Evolutionary conservation across 1,140 invertebrate species (phyloP).

Genomic region (Nymphalis io): DNA sequence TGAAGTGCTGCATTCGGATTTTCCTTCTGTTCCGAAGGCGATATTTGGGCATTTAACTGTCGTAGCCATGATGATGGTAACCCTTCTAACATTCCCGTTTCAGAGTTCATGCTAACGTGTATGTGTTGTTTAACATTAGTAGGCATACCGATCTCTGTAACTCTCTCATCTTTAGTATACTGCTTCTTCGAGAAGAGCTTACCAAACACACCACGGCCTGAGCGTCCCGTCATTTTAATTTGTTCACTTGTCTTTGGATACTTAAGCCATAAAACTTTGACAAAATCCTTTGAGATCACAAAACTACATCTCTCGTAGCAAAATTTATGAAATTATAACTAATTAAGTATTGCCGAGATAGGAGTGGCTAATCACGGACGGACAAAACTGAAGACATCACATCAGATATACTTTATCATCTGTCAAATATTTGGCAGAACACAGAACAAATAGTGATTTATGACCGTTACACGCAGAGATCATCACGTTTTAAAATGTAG

Average conservation of each 20-base stretch:
- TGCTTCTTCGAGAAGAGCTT: constrained; percentile 77
- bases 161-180: constrained; percentile 67
- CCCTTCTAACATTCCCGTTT: constrained; percentile 89
- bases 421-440: constrained; percentile 59
- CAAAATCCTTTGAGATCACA: constrained; percentile 54
- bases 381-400: constrained; percentile 55
- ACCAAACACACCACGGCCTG: constrained; percentile 74
- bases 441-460: constrained; percentile 38
- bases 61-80: constrained; percentile 89
- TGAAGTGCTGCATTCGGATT: constrained; percentile 93
- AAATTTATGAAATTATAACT: constrained; percentile 51
- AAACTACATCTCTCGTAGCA: constrained; percentile 66
- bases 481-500: not conserved
- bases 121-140: constrained; percentile 90
- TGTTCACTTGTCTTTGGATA: constrained; percentile 44
- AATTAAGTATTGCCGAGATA: constrained; percentile 64
- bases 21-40: constrained; percentile 92
- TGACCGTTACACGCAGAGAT: constrained; percentile 39
- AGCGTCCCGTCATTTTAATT: constrained; percentile 75
- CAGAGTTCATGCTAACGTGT: constrained; percentile 89
- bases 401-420: constrained; percentile 63
- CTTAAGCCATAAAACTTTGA: constrained; percentile 58
- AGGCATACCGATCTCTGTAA: constrained; percentile 86
- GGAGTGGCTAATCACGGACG: constrained; percentile 77
- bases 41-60: constrained; percentile 92